Percentiles rank a stretch among this genome's conserved stretches.
Conservation (phyloP, 30 jellyfish, hydroid and myxozoan species). For the Hydractinia echinata region DNA sequence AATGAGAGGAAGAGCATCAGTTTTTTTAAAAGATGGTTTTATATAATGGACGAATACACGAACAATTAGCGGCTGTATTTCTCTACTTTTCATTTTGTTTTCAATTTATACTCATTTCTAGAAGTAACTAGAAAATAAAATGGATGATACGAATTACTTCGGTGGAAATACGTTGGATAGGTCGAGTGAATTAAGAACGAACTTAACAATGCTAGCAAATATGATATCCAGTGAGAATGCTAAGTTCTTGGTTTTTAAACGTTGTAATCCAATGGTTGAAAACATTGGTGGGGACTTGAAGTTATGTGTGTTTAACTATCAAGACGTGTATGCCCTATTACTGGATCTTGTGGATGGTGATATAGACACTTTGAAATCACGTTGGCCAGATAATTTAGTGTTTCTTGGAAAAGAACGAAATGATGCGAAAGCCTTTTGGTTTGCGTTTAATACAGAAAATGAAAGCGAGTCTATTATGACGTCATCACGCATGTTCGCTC, state of each 20-base stretch:
- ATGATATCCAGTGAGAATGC: not conserved
- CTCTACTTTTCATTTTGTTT: too few relatives aligned
- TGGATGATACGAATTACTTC: slow-evolving; percentile 4
- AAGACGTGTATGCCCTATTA: not conserved
- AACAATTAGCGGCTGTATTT: too few relatives aligned
- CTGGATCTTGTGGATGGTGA: not conserved
- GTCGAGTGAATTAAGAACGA: not conserved
- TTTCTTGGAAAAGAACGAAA: not conserved
- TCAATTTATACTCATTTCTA: not conserved
- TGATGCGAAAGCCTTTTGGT: slow-evolving; percentile 34
- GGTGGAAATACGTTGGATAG: slow-evolving; percentile 6
- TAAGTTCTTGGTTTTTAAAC: not conserved
- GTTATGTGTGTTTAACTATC: not conserved
- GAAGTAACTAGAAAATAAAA: not conserved
- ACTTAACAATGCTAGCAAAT: not conserved
- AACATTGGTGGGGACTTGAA: not conserved
- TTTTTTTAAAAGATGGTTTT: too few relatives aligned
- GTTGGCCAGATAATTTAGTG: not conserved
- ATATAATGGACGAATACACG: too few relatives aligned
- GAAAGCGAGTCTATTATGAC: not conserved
- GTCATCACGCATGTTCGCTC: slow-evolving; percentile 24
- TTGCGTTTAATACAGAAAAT: slow-evolving; percentile 40
- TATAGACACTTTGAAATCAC: not conserved
- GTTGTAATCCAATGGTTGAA: slow-evolving; percentile 13
- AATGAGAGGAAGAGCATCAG: too few relatives aligned